phyloP scores from a whole-genome alignment of 2,888 invertebrate species.

The Abrostola tripartita region DNA sequence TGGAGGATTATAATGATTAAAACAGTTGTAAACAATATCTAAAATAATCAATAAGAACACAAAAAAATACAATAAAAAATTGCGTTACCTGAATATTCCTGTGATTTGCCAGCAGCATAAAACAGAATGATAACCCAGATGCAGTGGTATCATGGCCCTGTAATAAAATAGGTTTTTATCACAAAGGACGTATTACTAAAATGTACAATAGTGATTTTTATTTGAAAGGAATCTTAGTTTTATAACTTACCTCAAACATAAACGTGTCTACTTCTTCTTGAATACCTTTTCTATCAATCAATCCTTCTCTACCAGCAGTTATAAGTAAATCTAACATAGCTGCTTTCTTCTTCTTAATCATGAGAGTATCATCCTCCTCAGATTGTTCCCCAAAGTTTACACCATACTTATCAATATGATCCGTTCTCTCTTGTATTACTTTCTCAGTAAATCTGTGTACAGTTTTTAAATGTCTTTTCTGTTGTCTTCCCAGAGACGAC shows the following conservation, averaged over 20 bases:
- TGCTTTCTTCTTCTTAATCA: constrained; percentile 80
- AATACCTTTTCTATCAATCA: constrained; percentile 85
- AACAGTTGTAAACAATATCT: no score
- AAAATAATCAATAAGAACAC: no score
- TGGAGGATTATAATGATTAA: constrained; percentile 16
- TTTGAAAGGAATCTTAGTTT: not conserved
- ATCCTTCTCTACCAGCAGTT: constrained; percentile 78
- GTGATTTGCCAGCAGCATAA: constrained; percentile 80
- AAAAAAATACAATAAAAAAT: no score
- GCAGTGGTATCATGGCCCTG: constrained; percentile 86
- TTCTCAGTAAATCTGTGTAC: constrained; percentile 73
- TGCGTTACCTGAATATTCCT: constrained; percentile 74
- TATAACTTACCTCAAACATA: constrained; percentile 87
- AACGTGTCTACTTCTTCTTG: constrained; percentile 90
- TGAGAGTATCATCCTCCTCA: constrained; percentile 71
- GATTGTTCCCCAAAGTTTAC: constrained; percentile 12
- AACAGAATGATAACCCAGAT: constrained; percentile 64
- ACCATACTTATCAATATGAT: constrained; percentile 53
- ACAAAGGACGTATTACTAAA: no score
- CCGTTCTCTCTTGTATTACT: constrained; percentile 76
- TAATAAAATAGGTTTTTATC: constrained; percentile 13
- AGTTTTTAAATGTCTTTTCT: constrained; percentile 72
- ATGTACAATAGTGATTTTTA: no score
- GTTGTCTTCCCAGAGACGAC: constrained; percentile 82
- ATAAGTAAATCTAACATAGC: constrained; percentile 88